Percentiles rank a stretch among this genome's conserved stretches.
These are phyloP conservation scores for Dendroctonus valens DNA, from an alignment of 1,140 invertebrate species.

Conservation along the genomic window DNA sequence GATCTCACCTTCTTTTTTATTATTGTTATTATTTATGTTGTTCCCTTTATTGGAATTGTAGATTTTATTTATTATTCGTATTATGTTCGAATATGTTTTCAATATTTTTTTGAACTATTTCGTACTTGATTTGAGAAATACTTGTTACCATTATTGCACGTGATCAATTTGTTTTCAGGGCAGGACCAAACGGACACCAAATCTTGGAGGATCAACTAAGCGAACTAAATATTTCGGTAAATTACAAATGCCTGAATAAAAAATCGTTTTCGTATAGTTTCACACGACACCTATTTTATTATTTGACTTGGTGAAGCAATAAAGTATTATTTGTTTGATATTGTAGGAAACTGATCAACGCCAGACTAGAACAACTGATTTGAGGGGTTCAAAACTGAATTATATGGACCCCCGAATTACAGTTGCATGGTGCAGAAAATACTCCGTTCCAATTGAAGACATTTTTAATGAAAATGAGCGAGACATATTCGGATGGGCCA, in stretches of 20 bases:
- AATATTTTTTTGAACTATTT: too few relatives aligned
- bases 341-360: conserved; percentile 87
- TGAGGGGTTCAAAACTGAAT: conserved; percentile 98
- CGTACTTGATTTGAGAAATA: too few relatives aligned
- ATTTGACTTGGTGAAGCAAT: neutral
- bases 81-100: too few relatives aligned
- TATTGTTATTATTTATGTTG: too few relatives aligned
- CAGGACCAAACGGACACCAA: conserved; percentile 82
- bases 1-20: too few relatives aligned
- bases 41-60: too few relatives aligned
- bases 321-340: conserved; percentile 3
- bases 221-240: conserved; percentile 86
- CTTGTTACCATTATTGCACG: too few relatives aligned
- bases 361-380: conserved; percentile 99
- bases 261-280: too few relatives aligned
- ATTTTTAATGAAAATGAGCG: conserved; percentile 99
- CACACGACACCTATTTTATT: too few relatives aligned
- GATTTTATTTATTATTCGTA: too few relatives aligned
- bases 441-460: conserved; percentile 95
- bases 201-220: conserved; percentile 95
- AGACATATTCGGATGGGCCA: conserved; percentile 99
- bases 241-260: neutral
- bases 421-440: conserved; percentile 99
- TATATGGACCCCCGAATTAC: conserved; percentile 99
- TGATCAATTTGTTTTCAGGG: conserved; percentile 5